Evolutionary conservation across 2,113 vertebrate species (phyloP).

Genomic region (Nothobranchius furzeri): DNA sequence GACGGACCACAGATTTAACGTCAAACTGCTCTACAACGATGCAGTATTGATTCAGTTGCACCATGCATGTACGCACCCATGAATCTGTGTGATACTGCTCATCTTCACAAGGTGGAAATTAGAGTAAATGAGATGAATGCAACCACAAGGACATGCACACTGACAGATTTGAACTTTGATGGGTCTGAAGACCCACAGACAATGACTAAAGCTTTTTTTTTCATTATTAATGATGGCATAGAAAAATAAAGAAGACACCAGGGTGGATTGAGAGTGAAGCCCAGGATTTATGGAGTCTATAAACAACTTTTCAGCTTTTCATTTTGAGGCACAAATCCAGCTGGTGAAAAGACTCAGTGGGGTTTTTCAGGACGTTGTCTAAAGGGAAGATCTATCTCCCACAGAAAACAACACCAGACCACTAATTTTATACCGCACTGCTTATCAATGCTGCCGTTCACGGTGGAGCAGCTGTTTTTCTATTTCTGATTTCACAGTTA

Average conservation of each 20-base stretch:
- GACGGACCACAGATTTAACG: too few species aligned
- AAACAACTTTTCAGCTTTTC: background rate
- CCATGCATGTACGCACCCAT: too few species aligned
- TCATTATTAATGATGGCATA: background rate
- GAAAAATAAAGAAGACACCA: background rate
- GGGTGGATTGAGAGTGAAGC: background rate
- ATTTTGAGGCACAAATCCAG: background rate
- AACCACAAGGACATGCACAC: too few species aligned
- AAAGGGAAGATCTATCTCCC: too few species aligned
- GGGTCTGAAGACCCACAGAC: background rate
- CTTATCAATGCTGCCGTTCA: background rate
- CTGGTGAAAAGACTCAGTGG: background rate
- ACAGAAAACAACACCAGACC: too few species aligned
- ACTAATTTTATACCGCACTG: background rate
- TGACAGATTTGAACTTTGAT: too few species aligned
- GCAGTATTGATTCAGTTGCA: too few species aligned
- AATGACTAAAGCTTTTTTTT: background rate
- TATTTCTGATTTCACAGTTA: background rate
- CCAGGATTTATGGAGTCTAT: background rate
- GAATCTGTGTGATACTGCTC: too few species aligned
- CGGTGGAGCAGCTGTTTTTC: background rate
- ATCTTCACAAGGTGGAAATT: too few species aligned
- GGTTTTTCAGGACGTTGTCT: too few species aligned
- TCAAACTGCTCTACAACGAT: too few species aligned
- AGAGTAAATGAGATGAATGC: too few species aligned